These are phyloP conservation scores for Brachypteracias leptosomus DNA, from an alignment of 2,113 vertebrate species.

Conservation along the genomic window DNA sequence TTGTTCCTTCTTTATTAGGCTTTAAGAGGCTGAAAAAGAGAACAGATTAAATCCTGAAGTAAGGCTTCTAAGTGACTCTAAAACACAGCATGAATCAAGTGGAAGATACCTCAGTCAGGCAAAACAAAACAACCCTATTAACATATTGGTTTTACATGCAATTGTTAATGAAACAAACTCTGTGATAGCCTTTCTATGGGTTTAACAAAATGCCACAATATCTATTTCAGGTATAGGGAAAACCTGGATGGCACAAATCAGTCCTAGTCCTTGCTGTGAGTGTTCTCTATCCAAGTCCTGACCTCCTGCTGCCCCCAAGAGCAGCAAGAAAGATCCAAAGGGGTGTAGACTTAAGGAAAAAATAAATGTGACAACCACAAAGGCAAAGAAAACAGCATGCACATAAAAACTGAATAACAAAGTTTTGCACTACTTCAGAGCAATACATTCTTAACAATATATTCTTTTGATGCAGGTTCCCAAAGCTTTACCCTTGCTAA, in stretches of 20 bases:
- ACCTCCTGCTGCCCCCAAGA: neutral
- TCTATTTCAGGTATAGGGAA: neutral
- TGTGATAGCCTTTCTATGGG: neutral
- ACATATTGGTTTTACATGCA: neutral
- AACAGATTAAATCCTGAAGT: neutral
- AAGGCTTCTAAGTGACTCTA: neutral
- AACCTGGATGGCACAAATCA: neutral
- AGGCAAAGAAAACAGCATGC: neutral
- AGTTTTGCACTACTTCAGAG: neutral
- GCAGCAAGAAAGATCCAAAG: neutral
- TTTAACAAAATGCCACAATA: neutral
- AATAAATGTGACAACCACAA: neutral
- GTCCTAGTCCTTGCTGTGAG: neutral
- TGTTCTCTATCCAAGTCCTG: neutral
- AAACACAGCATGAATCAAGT: neutral
- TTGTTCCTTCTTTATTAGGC: neutral
- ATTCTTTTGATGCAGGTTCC: neutral
- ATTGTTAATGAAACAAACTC: neutral
- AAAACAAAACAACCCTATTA: neutral
- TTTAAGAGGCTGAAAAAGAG: neutral
- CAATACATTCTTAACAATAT: neutral
- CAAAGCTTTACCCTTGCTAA: neutral
- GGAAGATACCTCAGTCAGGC: neutral
- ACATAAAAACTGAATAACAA: neutral
- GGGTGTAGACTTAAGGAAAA: accelerated